phyloP scores from a whole-genome alignment of 2,113 vertebrate species.

The Cinclus mexicanus region DNA sequence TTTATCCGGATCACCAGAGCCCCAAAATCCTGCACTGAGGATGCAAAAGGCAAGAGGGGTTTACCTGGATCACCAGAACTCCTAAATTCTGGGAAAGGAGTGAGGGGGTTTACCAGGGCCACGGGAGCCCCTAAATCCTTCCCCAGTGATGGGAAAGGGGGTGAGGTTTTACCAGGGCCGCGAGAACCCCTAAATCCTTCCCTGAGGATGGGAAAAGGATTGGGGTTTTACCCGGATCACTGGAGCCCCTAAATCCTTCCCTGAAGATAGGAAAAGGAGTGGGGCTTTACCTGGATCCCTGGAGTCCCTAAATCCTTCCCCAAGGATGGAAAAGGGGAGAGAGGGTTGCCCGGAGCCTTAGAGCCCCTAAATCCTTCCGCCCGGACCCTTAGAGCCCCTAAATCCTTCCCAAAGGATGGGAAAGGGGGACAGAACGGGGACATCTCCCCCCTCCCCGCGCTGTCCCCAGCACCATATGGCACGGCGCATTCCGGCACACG shows the following conservation, averaged over 20 bases:
- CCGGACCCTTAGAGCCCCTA: accelerated
- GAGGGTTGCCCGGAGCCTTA: accelerated
- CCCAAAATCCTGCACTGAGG: too few relatives aligned
- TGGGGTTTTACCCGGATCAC: too few relatives aligned
- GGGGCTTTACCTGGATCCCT: background rate
- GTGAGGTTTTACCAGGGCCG: accelerated
- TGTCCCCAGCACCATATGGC: conserved; percentile 62
- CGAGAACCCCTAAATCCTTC: accelerated
- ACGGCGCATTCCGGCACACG: conserved; percentile 66
- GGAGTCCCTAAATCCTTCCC: background rate
- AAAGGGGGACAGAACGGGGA: background rate
- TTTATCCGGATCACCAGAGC: accelerated
- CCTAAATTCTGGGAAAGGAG: background rate
- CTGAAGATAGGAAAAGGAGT: background rate
- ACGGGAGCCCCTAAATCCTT: background rate
- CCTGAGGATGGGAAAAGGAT: too few relatives aligned
- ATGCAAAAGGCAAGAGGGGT: accelerated
- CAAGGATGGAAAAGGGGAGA: background rate
- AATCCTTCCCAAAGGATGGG: background rate
- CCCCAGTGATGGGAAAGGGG: background rate
- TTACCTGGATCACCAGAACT: accelerated
- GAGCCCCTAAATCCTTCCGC: background rate
- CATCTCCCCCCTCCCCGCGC: background rate
- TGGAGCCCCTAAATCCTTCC: background rate
- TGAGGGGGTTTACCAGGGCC: background rate